A percentile compares a stretch with the other conserved stretches of the same genome.
phyloP scores from a whole-genome alignment of 2,888 invertebrate species.

The Crossocerus cetratus region DNA sequence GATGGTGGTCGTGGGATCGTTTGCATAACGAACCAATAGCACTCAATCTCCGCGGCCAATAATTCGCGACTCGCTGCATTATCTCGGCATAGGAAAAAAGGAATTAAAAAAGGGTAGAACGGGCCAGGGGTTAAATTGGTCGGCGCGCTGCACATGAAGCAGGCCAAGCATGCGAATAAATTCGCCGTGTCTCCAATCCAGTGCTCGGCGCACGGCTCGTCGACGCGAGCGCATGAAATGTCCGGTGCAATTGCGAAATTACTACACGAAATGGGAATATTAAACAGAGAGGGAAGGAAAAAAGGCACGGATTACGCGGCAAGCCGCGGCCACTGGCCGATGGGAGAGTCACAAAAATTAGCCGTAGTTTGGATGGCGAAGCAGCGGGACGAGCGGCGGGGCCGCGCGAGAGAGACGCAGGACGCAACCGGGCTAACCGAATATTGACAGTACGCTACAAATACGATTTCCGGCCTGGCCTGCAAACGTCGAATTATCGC shows the following conservation, averaged over 20 bases:
- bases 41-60: neutral
- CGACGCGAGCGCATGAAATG: neutral
- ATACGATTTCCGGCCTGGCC: constrained; percentile 44
- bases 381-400: constrained; percentile 11
- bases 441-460: constrained; percentile 44
- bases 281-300: neutral
- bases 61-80: neutral
- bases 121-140: constrained; percentile 12
- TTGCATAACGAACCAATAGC: constrained; percentile 19
- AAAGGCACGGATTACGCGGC: neutral
- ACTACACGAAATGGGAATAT: neutral
- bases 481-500: constrained; percentile 51
- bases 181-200: neutral
- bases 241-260: no score
- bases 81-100: neutral
- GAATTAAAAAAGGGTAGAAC: neutral
- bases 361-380: neutral
- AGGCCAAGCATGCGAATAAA: neutral
- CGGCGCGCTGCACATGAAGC: neutral
- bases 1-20: constrained; percentile 30
- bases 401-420: constrained; percentile 12
- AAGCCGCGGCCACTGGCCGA: neutral
- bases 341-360: constrained; percentile 2
- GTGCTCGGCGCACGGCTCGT: neutral
- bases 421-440: constrained; percentile 31